Evolutionary conservation across 2,113 vertebrate genomes (phyloP).

Genomic region (Ramphastos sulfuratus): DNA sequence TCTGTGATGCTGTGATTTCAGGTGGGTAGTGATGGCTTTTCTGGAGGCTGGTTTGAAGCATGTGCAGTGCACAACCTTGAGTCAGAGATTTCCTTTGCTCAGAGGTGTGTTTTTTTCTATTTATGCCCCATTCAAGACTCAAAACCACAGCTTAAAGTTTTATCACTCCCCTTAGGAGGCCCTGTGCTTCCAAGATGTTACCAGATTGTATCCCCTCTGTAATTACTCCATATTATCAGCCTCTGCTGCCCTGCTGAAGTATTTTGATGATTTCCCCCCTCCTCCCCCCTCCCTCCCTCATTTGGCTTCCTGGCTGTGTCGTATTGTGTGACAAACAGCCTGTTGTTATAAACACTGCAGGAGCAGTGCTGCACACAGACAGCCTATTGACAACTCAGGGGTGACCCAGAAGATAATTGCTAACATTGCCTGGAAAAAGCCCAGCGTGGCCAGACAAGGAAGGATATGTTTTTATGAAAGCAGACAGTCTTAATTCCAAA

Average conservation of each 20-base stretch:
- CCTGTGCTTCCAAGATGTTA: not conserved
- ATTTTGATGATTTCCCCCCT: not conserved
- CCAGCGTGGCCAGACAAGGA: not conserved
- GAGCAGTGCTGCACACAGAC: not conserved
- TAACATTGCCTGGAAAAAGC: not conserved
- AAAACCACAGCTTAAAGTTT: conserved; percentile 4
- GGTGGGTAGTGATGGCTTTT: not conserved
- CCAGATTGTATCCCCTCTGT: not conserved
- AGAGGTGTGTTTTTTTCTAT: not conserved
- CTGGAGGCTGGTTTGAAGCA: not conserved
- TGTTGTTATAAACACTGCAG: conserved; percentile 38
- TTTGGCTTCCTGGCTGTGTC: not conserved
- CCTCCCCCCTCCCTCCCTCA: not conserved
- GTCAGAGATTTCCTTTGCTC: not conserved
- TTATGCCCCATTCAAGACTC: not conserved
- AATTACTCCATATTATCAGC: conserved; percentile 9
- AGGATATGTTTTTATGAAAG: conserved; percentile 45
- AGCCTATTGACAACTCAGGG: conserved; percentile 35
- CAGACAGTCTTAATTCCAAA: conserved; percentile 50
- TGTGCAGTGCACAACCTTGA: not conserved
- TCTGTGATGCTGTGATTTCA: not conserved
- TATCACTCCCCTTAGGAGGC: conserved; percentile 21
- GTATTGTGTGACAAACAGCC: conserved; percentile 29
- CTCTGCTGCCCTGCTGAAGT: not conserved
- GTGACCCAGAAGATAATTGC: conserved; percentile 34